Percentiles rank a stretch among this genome's conserved stretches.
Conservation (phyloP, 2,888 invertebrate species). For the Tigriopus californicus region DNA sequence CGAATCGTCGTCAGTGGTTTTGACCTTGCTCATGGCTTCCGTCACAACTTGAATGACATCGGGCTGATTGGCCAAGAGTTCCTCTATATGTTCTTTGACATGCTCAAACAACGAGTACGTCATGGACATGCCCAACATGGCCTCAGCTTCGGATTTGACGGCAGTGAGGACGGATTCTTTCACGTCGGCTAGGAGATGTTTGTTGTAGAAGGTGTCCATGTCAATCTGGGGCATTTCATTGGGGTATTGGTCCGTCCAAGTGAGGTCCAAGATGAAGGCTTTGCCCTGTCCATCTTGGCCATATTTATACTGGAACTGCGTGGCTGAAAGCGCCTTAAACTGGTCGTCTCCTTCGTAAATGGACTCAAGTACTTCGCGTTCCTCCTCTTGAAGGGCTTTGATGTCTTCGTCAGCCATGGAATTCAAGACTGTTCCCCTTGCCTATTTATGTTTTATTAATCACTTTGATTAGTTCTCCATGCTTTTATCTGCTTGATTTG, state of each 20-base stretch:
- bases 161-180: conserved; percentile 46
- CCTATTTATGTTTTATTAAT: too few species aligned
- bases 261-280: conserved; percentile 69
- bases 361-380: conserved; percentile 30
- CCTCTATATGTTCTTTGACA: conserved; percentile 49
- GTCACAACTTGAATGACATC: conserved; percentile 31
- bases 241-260: conserved; percentile 72
- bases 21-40: conserved; percentile 37
- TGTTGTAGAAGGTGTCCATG: conserved; percentile 81
- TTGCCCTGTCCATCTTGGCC: conserved; percentile 54
- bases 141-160: conserved; percentile 50
- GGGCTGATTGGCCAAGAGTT: conserved; percentile 50
- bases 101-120: conserved; percentile 84
- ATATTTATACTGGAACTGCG: conserved; percentile 79
- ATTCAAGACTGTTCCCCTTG: too few species aligned
- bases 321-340: conserved; percentile 58
- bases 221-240: conserved; percentile 57
- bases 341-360: conserved; percentile 83
- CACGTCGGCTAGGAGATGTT: conserved; percentile 45
- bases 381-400: too few species aligned
- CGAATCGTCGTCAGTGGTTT: conserved; percentile 30
- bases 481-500: too few species aligned
- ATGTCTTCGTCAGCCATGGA: too few species aligned
- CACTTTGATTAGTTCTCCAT: too few species aligned
- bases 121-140: conserved; percentile 76